These are phyloP conservation scores for Gymnarchus niloticus DNA, from an alignment of 2,113 vertebrate genomes.

Conservation along the genomic window DNA sequence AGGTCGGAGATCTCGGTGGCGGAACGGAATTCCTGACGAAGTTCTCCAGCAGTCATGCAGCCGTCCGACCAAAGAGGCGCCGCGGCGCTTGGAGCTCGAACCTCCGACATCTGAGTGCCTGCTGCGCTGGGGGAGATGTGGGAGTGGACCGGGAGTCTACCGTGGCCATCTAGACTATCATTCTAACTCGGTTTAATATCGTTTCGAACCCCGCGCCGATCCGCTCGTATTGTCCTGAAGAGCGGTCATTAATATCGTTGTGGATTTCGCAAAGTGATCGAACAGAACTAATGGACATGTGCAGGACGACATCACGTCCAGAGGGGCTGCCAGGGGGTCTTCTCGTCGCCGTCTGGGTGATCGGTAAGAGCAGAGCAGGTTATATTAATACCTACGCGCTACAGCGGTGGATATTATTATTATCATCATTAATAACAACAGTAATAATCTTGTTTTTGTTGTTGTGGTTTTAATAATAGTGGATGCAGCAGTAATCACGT, in stretches of 20 bases:
- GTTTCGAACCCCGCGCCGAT: not conserved
- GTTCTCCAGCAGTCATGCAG: not conserved
- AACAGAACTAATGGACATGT: not conserved
- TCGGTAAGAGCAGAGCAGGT: conserved; percentile 44
- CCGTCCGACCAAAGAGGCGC: not conserved
- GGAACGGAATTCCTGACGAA: not conserved
- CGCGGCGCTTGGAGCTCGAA: not conserved
- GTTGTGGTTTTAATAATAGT: not conserved
- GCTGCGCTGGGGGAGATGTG: not conserved
- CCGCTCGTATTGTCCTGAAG: not conserved
- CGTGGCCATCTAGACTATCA: not conserved
- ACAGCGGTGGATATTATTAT: too few relatives aligned
- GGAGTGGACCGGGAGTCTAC: not conserved
- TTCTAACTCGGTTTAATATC: not conserved
- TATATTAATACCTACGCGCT: too few relatives aligned
- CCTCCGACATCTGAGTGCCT: not conserved
- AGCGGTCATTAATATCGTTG: not conserved
- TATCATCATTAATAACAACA: not conserved
- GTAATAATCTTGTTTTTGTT: too few relatives aligned
- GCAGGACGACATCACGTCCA: conserved; percentile 48
- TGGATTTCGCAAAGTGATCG: not conserved
- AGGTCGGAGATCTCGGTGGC: not conserved
- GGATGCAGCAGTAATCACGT: not conserved
- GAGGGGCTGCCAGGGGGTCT: conserved; percentile 39
- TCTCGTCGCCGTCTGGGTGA: conserved; percentile 36